These are phyloP conservation scores for Ypsolopha sequella DNA, from an alignment of 2,888 invertebrate genomes.

Conservation along the genomic window DNA sequence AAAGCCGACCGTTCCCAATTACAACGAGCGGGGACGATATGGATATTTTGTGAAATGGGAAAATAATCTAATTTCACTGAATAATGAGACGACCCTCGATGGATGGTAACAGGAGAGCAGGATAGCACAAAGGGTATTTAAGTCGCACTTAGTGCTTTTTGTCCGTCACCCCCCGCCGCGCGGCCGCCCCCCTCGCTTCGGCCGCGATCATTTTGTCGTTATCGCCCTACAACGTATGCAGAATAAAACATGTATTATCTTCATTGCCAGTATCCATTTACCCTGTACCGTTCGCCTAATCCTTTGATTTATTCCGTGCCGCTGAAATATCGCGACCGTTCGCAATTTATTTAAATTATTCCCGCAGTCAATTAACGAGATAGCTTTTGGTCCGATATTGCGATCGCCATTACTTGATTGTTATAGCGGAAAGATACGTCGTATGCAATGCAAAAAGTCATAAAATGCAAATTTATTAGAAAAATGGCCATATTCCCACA, in stretches of 20 bases:
- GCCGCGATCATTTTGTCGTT: constrained; percentile 59
- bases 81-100: constrained; percentile 66
- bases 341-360: constrained; percentile 67
- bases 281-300: constrained; percentile 46
- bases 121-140: constrained; percentile 68
- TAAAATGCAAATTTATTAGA: too few relatives aligned
- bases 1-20: constrained; percentile 58
- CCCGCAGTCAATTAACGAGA: constrained; percentile 65
- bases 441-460: too few relatives aligned
- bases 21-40: constrained; percentile 62
- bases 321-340: constrained; percentile 56
- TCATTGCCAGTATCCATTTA: constrained; percentile 61
- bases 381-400: constrained; percentile 41
- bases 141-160: constrained; percentile 69
- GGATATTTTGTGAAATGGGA: constrained; percentile 69
- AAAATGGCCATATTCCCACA: too few relatives aligned
- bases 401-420: constrained; percentile 27
- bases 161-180: constrained; percentile 40
- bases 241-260: constrained; percentile 63
- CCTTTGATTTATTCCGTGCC: constrained; percentile 66
- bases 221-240: constrained; percentile 66
- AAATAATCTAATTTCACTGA: constrained; percentile 69
- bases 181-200: constrained; percentile 23
- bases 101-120: constrained; percentile 53
- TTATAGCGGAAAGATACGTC: neutral